phyloP scores from a whole-genome alignment of 2,797 vertebrate species.

The Syncerus caffer region DNA sequence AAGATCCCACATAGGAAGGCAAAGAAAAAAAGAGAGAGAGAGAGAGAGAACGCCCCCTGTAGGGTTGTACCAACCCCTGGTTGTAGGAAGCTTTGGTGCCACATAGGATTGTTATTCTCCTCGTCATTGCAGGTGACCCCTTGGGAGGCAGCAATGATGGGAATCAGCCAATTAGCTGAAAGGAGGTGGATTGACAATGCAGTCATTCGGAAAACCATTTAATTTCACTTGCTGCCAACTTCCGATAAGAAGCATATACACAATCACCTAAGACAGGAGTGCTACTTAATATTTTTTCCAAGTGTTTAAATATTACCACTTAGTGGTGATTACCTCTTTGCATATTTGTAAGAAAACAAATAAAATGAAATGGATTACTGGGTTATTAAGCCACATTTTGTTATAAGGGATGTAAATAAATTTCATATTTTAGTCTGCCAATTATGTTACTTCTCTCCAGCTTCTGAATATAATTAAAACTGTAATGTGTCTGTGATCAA shows the following conservation, averaged over 20 bases:
- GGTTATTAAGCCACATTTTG: slow-evolving; percentile 36
- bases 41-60: neutral
- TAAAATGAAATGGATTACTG: slow-evolving; percentile 42
- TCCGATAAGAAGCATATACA: slow-evolving; percentile 30
- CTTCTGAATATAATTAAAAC: slow-evolving; percentile 62
- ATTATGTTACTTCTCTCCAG: slow-evolving; percentile 53
- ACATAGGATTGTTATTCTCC: slow-evolving; percentile 6
- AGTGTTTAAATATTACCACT: slow-evolving; percentile 41
- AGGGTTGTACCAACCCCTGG: neutral
- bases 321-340: slow-evolving; percentile 53
- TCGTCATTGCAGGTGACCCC: neutral
- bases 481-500: slow-evolving; percentile 56
- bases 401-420: slow-evolving; percentile 53
- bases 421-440: slow-evolving; percentile 56
- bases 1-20: neutral
- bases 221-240: slow-evolving; percentile 52
- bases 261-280: slow-evolving; percentile 10
- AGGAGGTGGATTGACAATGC: slow-evolving; percentile 47
- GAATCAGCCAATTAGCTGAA: slow-evolving; percentile 54
- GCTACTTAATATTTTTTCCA: neutral
- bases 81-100: slow-evolving; percentile 53
- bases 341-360: slow-evolving; percentile 40
- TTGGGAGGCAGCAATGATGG: slow-evolving; percentile 7
- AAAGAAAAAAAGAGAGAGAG: neutral
- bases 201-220: slow-evolving; percentile 46